A percentile compares a stretch with the other conserved stretches of the same genome.
Conservation (phyloP, 1,140 invertebrate species). For the Solenopsis fugax region DNA sequence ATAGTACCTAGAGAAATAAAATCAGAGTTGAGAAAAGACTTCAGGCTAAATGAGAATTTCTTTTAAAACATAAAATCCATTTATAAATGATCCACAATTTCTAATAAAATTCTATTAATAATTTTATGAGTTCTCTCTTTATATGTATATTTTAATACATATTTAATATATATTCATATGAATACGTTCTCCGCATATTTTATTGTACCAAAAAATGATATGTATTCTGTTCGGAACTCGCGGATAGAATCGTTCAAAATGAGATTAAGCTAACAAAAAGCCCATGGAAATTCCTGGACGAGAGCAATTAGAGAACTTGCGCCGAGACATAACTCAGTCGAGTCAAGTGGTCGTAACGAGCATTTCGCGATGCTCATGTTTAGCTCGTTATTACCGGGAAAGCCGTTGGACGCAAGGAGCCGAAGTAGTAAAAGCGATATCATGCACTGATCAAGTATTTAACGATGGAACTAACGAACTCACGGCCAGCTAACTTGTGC, state of each 20-base stretch:
- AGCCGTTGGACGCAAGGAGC: neutral
- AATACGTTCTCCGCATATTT: neutral
- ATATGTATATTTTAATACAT: neutral
- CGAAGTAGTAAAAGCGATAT: neutral
- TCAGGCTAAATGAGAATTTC: neutral
- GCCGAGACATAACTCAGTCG: neutral
- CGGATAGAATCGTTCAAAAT: slow-evolving; percentile 3
- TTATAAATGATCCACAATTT: neutral
- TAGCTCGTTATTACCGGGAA: slow-evolving; percentile 15
- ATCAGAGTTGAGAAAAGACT: neutral
- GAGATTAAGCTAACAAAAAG: neutral
- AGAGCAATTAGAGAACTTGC: slow-evolving; percentile 23
- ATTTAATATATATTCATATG: neutral
- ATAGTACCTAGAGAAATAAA: neutral
- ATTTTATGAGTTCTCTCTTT: neutral
- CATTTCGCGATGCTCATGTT: slow-evolving; percentile 24
- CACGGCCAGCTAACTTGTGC: neutral
- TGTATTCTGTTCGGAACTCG: neutral
- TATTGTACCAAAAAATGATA: neutral
- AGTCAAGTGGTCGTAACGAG: slow-evolving; percentile 6
- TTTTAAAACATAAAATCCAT: neutral
- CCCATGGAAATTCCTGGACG: neutral
- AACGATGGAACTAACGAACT: slow-evolving; percentile 5
- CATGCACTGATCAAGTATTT: slow-evolving; percentile 20
- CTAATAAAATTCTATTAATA: neutral